Evolutionary conservation across 2,113 vertebrate species (phyloP), one percentile per base, ranked within the genome.

Genomic region (Herpetotheres cachinnans): DNA sequence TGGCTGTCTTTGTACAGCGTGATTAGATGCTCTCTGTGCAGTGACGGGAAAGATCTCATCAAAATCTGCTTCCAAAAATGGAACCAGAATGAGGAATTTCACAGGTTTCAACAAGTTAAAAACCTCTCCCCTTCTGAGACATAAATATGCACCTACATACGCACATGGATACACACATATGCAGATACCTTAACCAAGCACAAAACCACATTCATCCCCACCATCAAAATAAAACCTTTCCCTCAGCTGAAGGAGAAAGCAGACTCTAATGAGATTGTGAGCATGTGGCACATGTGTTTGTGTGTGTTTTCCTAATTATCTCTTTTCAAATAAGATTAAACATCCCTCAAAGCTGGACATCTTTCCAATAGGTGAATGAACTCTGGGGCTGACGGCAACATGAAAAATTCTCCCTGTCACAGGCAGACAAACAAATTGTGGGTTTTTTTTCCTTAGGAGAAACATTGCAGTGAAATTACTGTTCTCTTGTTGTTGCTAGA

Each of bases 351-450:
- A 95, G 86, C 86, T 50, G 95, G 96, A 96, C 95, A 86, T 92
- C 95, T 97, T 96, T 96, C 93, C 97, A 80, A 96, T 93, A 95
- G 96, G 95, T 95, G 93, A 92, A 86, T 59, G 94, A 96, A 96
- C 96, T 93, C 80, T 77, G 44, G 93, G 82, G 82, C 95, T 97
- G 95, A 89, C 1, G 62, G 54, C 3, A 95, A 78, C 81, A 71
- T 91, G 93, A 97, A 89, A 91, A 94, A 96, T 96, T 94, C 74
- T 85, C 72, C 92, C 76, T 89, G 92, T 97, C 95, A 66, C 62
- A n/a, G 83, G 91, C 90, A 95, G 86, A 93, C 72, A 92, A 95
- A 96, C 82, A 95, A 97, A 95, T 84, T 63, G 76, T 49, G 20
- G 40, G 4, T 12, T 10, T 38, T 54, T 47, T 49, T 32, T n/a